Evolutionary conservation across 2,113 vertebrate genomes (phyloP).

Genomic region (Ailuropoda melanoleuca): DNA sequence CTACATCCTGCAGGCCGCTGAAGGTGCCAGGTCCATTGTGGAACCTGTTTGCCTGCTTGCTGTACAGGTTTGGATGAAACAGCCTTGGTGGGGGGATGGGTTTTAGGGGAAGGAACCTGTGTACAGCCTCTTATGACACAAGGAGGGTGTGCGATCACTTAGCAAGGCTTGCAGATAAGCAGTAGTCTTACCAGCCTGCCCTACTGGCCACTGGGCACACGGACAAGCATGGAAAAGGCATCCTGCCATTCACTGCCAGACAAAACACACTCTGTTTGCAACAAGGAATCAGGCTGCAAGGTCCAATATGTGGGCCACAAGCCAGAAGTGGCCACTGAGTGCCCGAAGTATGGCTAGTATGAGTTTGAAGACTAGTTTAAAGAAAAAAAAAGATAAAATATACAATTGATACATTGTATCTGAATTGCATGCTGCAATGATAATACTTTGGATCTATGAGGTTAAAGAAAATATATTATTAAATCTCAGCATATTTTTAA

Average conservation of each 20-base stretch:
- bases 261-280: accelerated
- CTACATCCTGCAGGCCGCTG: constrained; percentile 73
- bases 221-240: neutral
- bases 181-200: neutral
- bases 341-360: neutral
- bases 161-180: neutral
- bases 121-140: neutral
- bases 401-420: neutral
- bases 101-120: neutral
- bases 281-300: neutral
- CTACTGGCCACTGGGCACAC: neutral
- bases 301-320: neutral
- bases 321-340: neutral
- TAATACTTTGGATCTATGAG: neutral
- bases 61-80: constrained; percentile 72
- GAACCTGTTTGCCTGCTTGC: constrained; percentile 73
- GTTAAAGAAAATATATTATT: neutral
- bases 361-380: neutral
- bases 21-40: constrained; percentile 49
- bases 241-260: neutral
- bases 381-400: neutral
- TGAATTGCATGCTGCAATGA: neutral
- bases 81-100: constrained; percentile 37
- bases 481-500: neutral
- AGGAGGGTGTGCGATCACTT: neutral